Conservation (phyloP, 2,113 vertebrate species). For the Pangasianodon hypophthalmus region DNA sequence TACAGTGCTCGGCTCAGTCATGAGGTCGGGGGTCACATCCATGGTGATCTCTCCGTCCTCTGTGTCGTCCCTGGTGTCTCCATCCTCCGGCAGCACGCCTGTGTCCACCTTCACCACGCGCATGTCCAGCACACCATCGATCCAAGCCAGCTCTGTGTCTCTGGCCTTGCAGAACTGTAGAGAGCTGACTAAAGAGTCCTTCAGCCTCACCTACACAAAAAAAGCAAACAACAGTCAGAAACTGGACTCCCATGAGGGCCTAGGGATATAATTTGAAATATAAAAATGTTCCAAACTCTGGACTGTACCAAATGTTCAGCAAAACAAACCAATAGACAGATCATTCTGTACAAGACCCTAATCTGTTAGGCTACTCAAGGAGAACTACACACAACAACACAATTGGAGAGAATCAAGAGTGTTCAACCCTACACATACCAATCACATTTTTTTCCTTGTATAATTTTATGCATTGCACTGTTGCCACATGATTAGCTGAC, state of each 20-base stretch:
- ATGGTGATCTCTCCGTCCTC: constrained; percentile 85
- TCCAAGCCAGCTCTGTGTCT: constrained; percentile 96
- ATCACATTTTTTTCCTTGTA: too few relatives aligned
- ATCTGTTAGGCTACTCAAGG: too few relatives aligned
- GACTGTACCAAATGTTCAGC: background rate
- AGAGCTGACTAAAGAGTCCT: constrained; percentile 97
- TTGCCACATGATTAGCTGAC: too few relatives aligned
- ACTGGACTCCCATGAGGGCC: background rate
- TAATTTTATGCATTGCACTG: too few relatives aligned
- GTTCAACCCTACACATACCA: background rate
- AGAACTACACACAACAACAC: too few relatives aligned
- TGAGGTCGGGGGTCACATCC: constrained; percentile 73
- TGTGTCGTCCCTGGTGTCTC: constrained; percentile 81
- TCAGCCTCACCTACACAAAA: constrained; percentile 85
- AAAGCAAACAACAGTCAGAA: background rate
- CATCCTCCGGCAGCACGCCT: constrained; percentile 91
- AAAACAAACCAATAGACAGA: background rate
- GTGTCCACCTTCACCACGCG: constrained; percentile 96
- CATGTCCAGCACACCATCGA: constrained; percentile 97
- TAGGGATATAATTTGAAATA: background rate
- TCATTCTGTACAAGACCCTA: too few relatives aligned
- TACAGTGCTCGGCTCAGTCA: constrained; percentile 76
- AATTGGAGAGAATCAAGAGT: background rate
- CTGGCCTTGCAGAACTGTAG: constrained; percentile 98
- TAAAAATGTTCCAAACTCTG: background rate